These are phyloP conservation scores for Microchirus variegatus DNA, from an alignment of 2,797 vertebrate species.

Conservation along the genomic window DNA sequence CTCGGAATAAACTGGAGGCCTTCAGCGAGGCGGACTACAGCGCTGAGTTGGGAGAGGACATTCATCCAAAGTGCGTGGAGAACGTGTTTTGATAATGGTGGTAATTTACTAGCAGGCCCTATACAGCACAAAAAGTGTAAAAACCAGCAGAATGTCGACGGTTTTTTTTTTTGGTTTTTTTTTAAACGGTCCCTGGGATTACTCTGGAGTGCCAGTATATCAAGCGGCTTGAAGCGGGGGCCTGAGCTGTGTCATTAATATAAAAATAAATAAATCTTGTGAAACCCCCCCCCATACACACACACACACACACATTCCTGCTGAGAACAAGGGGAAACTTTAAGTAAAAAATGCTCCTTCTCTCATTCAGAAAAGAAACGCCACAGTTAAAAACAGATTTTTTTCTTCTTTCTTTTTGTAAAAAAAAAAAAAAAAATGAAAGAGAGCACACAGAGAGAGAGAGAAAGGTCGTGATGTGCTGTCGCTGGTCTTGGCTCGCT, in stretches of 20 bases:
- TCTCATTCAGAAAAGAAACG: not conserved
- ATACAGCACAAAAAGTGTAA: constrained; percentile 46
- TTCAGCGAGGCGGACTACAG: constrained; percentile 47
- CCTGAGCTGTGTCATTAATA: constrained; percentile 44
- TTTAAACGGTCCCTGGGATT: constrained; percentile 46
- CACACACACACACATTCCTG: constrained; percentile 22
- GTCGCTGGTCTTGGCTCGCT: constrained; percentile 33
- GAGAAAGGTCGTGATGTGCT: constrained; percentile 20
- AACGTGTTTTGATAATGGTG: constrained; percentile 52
- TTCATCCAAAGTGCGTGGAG: constrained; percentile 47
- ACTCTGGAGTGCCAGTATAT: constrained; percentile 45
- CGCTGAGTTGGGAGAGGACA: constrained; percentile 32
- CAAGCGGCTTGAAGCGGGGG: constrained; percentile 39
- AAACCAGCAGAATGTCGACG: constrained; percentile 41
- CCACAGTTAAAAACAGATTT: constrained; percentile 2
- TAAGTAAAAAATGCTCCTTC: not conserved
- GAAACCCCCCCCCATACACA: constrained; percentile 17
- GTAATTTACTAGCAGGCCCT: constrained; percentile 61
- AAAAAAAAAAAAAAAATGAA: too few species aligned
- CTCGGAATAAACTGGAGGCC: constrained; percentile 71
- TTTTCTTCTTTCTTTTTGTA: not conserved
- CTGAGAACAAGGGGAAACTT: constrained; percentile 29
- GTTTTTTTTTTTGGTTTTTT: constrained; percentile 3
- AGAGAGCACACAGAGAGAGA: too few species aligned
- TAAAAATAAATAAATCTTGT: constrained; percentile 52